Evolutionary conservation across 2,797 vertebrate genomes (phyloP), one percentile per base, ranked within the genome.

Genomic region (Petrocephalus sullivani): DNA sequence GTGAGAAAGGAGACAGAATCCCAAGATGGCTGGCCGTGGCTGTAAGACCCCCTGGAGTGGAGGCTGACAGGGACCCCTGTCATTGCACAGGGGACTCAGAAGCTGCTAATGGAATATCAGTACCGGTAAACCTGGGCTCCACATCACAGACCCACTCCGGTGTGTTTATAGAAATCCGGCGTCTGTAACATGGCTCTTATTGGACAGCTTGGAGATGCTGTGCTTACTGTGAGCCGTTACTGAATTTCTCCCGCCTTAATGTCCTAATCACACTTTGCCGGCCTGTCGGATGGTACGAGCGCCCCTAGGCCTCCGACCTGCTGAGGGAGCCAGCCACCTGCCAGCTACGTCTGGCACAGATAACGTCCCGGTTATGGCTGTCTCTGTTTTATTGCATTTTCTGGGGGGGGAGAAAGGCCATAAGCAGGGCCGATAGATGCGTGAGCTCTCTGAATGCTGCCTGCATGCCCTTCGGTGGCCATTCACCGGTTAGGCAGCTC

Each of bases 401-500:
- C 82, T 21, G 37, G 28, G 28, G 64, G 4, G 41, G 41, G 57
- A 14, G 16, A 53, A 51, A n/a, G 46, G 56, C 78, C 9, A 16
- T 64, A 16, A 9, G n/a, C 49, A 75, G 83, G 37, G 56, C 61
- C 41, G 6, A 21, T 53, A 21, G 6, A 2, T 9, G 57, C n/a
- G 41, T 91, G 41, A 82, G 19, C 46, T 3, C 12, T 64, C 60
- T 37, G 19, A 7, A 21, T 21, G 12, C 81, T 78, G 21, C 1
- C 14, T 61, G 4, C 91, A 21, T 21, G 41, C 10, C 83, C 12
- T 16, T 51, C 10, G 92, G 93, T 90, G 89, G 89, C 91, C 91
- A 91, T 92, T 93, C 89, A 93, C 89, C 91, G 88, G 87, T 33
- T 28, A 86, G 88, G 75, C 85, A 91, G 41, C 78, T 81, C 87